These are phyloP conservation scores for Penaeus chinensis DNA, from an alignment of 1,140 invertebrate species.

Conservation along the genomic window DNA sequence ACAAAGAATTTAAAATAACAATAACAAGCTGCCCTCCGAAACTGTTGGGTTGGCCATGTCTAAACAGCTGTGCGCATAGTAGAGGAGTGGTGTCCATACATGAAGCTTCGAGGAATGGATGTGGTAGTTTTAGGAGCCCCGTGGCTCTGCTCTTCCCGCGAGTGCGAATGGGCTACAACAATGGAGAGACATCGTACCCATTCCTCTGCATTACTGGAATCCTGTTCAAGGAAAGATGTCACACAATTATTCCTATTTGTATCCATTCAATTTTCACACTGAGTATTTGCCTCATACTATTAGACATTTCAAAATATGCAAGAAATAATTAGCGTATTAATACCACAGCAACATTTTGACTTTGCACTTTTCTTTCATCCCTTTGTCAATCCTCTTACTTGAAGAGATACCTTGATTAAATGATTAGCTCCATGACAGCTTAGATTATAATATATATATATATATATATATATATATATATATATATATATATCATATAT, in stretches of 20 bases:
- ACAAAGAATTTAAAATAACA: neutral
- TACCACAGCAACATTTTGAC: no score
- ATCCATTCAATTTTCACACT: neutral
- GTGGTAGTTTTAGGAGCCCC: constrained; percentile 55
- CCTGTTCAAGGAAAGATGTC: constrained; percentile 66
- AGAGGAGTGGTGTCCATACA: constrained; percentile 50
- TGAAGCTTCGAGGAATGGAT: constrained; percentile 56
- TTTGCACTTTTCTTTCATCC: no score
- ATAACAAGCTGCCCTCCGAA: neutral
- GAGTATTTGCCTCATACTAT: no score
- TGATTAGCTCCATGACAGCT: no score
- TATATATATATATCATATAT: no score
- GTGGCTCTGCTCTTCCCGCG: constrained; percentile 50
- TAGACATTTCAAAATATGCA: no score
- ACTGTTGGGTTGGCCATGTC: neutral
- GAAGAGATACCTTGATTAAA: no score
- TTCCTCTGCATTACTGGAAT: constrained; percentile 93
- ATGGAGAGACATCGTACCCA: constrained; percentile 93
- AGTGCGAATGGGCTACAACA: constrained; percentile 78
- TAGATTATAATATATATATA: no score
- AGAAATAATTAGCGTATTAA: no score
- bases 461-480: no score
- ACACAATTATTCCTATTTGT: neutral
- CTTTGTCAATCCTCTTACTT: no score
- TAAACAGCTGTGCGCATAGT: constrained; percentile 31